Conservation (phyloP, 2,113 vertebrate species). For the Himantopus leucocephalus region DNA sequence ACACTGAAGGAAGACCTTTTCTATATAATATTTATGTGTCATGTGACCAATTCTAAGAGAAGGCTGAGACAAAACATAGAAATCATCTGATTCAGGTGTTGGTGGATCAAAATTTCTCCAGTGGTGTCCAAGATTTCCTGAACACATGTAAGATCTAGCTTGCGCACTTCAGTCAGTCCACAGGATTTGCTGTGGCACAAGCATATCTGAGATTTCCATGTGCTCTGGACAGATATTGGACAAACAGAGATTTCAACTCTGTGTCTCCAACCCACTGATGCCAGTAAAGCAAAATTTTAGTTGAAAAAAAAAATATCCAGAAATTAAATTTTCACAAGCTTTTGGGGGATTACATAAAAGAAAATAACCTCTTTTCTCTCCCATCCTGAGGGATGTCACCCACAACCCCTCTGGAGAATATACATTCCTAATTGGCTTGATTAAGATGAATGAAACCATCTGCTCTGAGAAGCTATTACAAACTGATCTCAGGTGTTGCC, state of each 20-base stretch:
- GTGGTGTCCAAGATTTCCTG: background rate
- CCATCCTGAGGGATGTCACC: background rate
- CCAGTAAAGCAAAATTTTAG: background rate
- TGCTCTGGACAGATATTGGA: background rate
- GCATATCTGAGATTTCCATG: rapidly evolving
- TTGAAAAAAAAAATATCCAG: background rate
- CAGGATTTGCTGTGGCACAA: background rate
- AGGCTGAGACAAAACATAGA: background rate
- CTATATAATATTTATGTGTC: background rate
- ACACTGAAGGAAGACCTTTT: background rate
- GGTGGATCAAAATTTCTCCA: background rate
- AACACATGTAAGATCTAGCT: rapidly evolving
- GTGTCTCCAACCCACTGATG: background rate
- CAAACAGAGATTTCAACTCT: background rate
- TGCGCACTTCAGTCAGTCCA: background rate
- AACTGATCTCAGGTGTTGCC: background rate
- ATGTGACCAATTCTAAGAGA: background rate
- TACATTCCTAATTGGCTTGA: background rate
- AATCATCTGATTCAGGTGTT: background rate
- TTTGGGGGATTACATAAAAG: background rate
- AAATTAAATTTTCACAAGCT: background rate
- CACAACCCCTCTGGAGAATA: background rate
- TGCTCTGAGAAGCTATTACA: background rate
- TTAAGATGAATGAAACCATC: background rate
- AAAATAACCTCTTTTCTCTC: background rate